Percentiles rank a stretch among this genome's conserved stretches.
phyloP scores from a whole-genome alignment of 1,140 invertebrate genomes.

The Orussus abietinus region DNA sequence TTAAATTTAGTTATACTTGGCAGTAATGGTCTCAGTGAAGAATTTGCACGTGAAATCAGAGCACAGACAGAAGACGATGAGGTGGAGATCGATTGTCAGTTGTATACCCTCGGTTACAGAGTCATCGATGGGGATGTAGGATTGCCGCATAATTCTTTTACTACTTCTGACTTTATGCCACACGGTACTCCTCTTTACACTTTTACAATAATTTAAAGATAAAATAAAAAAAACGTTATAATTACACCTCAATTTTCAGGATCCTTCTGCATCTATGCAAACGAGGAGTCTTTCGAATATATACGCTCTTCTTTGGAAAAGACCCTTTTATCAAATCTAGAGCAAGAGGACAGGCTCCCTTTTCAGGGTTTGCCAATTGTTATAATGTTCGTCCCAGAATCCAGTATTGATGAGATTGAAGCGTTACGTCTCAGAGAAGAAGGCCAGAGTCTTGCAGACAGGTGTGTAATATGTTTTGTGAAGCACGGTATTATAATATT shows the following conservation, averaged over 20 bases:
- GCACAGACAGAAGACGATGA: constrained; percentile 76
- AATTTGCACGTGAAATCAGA: constrained; percentile 74
- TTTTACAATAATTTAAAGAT: neutral
- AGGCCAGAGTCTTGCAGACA: constrained; percentile 85
- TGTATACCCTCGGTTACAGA: constrained; percentile 80
- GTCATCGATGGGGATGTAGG: constrained; percentile 83
- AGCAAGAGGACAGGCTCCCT: constrained; percentile 82
- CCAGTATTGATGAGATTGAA: constrained; percentile 78
- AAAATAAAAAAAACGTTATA: constrained; percentile 1
- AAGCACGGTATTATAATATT: constrained; percentile 13
- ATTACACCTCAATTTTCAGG: constrained; percentile 50
- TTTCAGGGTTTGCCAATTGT: constrained; percentile 87
- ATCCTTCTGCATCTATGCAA: constrained; percentile 87
- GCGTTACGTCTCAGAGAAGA: constrained; percentile 78
- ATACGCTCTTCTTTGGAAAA: constrained; percentile 88
- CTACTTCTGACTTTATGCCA: constrained; percentile 71
- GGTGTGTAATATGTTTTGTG: constrained; percentile 49
- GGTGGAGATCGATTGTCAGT: constrained; percentile 77
- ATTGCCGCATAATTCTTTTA: constrained; percentile 72
- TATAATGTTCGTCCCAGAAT: constrained; percentile 84
- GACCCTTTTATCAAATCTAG: constrained; percentile 84
- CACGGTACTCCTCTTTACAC: no score
- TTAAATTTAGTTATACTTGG: constrained; percentile 74
- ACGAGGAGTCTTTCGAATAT: constrained; percentile 88
- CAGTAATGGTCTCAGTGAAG: constrained; percentile 70